phyloP scores from a whole-genome alignment of 2,113 vertebrate species.

The Sinocyclocheilus grahami region DNA sequence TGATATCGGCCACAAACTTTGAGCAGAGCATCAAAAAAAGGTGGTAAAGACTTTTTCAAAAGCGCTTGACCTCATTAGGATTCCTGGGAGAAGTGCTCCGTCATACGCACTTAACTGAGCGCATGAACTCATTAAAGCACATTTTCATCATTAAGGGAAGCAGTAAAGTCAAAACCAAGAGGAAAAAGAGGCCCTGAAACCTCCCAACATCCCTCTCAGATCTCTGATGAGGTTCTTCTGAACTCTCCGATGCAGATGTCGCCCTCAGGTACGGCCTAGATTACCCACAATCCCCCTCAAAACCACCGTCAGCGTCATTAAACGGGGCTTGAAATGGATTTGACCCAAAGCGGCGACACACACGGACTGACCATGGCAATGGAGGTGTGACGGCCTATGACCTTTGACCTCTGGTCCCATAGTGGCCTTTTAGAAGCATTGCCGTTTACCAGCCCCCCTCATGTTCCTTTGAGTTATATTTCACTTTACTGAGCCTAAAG shows the following conservation, averaged over 20 bases:
- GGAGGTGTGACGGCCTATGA: slow-evolving; percentile 33
- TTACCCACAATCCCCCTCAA: slow-evolving; percentile 15
- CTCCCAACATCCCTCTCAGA: slow-evolving; percentile 37
- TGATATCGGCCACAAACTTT: neutral
- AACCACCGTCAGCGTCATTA: neutral
- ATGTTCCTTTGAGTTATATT: slow-evolving; percentile 37
- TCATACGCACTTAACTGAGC: slow-evolving; percentile 75
- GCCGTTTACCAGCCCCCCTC: slow-evolving; percentile 15
- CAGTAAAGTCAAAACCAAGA: slow-evolving; percentile 64
- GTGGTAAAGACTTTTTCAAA: neutral
- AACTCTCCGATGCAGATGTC: slow-evolving; percentile 50
- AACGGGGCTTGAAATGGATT: slow-evolving; percentile 17
- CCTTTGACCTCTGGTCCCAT: slow-evolving; percentile 42
- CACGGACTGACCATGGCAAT: slow-evolving; percentile 55
- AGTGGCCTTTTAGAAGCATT: slow-evolving; percentile 49
- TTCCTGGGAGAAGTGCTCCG: neutral
- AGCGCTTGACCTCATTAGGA: neutral
- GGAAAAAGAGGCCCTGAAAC: slow-evolving; percentile 51
- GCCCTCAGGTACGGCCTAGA: neutral
- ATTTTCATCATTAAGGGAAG: slow-evolving; percentile 74
- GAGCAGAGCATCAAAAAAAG: neutral
- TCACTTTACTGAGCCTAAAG: slow-evolving; percentile 40
- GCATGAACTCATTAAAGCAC: slow-evolving; percentile 56
- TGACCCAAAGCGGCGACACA: slow-evolving; percentile 26
- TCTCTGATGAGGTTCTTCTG: slow-evolving; percentile 65